These are phyloP conservation scores for Andrena trimmerana DNA, from an alignment of 2,888 invertebrate species.

Conservation along the genomic window DNA sequence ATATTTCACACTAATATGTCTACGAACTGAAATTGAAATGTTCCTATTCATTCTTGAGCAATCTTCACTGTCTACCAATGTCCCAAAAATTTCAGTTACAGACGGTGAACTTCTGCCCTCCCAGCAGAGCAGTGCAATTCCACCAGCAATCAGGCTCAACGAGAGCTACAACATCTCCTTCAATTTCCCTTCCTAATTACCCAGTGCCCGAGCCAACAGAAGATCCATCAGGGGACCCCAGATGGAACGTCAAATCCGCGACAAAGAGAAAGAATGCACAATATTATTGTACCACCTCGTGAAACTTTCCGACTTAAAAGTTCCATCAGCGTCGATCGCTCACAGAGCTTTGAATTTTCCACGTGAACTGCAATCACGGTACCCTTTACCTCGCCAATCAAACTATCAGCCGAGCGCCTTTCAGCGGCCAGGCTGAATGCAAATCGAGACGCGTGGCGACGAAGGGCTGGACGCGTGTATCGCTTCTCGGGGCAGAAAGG, in stretches of 20 bases:
- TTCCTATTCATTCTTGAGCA: too few relatives aligned
- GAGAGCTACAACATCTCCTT: not conserved
- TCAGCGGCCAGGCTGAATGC: not conserved
- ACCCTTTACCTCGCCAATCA: constrained; percentile 5
- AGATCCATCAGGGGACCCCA: not conserved
- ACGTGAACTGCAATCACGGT: constrained; percentile 1
- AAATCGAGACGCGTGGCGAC: constrained; percentile 8
- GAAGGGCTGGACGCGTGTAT: constrained; percentile 3
- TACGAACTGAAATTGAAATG: too few relatives aligned
- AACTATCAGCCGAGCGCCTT: not conserved
- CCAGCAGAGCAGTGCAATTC: too few relatives aligned
- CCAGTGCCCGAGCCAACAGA: not conserved
- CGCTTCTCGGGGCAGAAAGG: constrained; percentile 69
- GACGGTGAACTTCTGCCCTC: too few relatives aligned
- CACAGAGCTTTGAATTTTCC: constrained; percentile 8
- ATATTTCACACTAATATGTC: too few relatives aligned
- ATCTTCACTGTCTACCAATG: too few relatives aligned
- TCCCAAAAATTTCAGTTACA: too few relatives aligned
- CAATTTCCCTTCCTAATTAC: not conserved
- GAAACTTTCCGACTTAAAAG: not conserved
- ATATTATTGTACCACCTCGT: not conserved
- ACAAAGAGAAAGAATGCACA: not conserved
- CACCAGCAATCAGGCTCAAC: too few relatives aligned
- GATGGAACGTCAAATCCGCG: not conserved
- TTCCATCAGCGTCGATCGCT: not conserved